Base-by-base conservation (phyloP, 2,888 invertebrate species). In the Ceriagrion tenellum region DNA sequence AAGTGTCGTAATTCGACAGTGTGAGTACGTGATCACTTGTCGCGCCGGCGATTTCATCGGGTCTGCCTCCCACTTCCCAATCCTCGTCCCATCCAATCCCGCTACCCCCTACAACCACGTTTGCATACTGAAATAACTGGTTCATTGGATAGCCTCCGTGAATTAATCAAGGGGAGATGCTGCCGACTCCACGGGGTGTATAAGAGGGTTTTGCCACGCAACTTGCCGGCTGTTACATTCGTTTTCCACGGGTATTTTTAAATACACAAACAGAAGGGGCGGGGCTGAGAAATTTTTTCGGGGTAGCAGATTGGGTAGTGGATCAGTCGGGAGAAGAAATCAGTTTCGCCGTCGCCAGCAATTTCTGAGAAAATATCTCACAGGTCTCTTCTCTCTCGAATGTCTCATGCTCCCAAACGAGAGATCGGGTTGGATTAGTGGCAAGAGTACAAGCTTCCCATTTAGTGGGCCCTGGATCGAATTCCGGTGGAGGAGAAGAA, bases 61-160 rank as follows among this genome's bases (percentile, higher is more conserved):
- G 2, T 63, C 35, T 40, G 59, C 13, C 47, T 47, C 63, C 69
- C 47, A 18, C 47, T 74, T 81, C 18, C 69, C 26, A 4, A 47
- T n/a, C 69, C 69, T 26, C 69, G 26, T 10, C 69, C 69, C 69
- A 23, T 26, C n/a, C n/a, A 20, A 69, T 81, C 35, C 81, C 30
- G 16, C 30, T 16, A 3, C 74, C 74, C 74, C 35, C n/a, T n/a
- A 69, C 69, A 26, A 16, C 81, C 81, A 23, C 81, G 81, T 35
- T 81, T 81, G 81, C 81, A 81, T 81, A 69, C 69, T 69, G 35
- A 81, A n/a, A 93, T 63, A 93, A 93, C 93, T 93, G 93, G 93
- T 93, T 69, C 59, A 55, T 63, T 69, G 93, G 47, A 47, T 40
- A 47, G n/a, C 69, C 69, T 74, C 47, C 47, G 16, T 69, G 47